A percentile compares a stretch with the other conserved stretches of the same genome.
phyloP scores from a whole-genome alignment of 30 jellyfish, hydroid and myxozoan genomes.

The Cassiopea xamachana region DNA sequence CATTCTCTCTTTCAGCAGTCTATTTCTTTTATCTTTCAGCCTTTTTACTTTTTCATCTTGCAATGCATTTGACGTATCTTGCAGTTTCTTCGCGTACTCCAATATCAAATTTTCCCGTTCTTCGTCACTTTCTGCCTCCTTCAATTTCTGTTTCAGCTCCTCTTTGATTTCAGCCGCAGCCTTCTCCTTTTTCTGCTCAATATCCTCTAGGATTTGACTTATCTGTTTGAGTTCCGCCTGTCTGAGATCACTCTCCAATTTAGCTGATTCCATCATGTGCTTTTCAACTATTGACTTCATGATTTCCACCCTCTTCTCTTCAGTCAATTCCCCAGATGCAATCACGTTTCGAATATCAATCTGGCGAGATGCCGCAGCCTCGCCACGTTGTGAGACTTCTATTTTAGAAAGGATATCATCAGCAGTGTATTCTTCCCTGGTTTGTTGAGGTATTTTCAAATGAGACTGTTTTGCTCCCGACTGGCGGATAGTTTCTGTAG shows the following conservation, averaged over 20 bases:
- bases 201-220: slow-evolving; percentile 70
- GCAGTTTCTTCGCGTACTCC: slow-evolving; percentile 81
- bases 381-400: slow-evolving; percentile 86
- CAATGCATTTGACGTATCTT: slow-evolving; percentile 62
- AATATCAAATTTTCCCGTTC: slow-evolving; percentile 78
- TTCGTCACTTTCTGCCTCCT: slow-evolving; percentile 64
- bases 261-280: slow-evolving; percentile 85
- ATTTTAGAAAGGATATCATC: slow-evolving; percentile 82
- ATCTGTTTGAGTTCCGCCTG: slow-evolving; percentile 82
- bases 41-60: slow-evolving; percentile 70
- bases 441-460: slow-evolving; percentile 36
- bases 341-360: slow-evolving; percentile 79
- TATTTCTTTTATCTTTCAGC: slow-evolving; percentile 61
- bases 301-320: slow-evolving; percentile 86
- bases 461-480: slow-evolving; percentile 11
- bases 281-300: slow-evolving; percentile 78
- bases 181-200: slow-evolving; percentile 70
- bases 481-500: slow-evolving; percentile 8
- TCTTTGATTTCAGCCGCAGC: slow-evolving; percentile 54
- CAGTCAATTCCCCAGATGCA: slow-evolving; percentile 88
- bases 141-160: slow-evolving; percentile 72
- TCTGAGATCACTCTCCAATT: slow-evolving; percentile 78
- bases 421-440: slow-evolving; percentile 63
- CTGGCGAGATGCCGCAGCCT: slow-evolving; percentile 72
- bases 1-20: slow-evolving; percentile 76